Conservation (phyloP, 2,797 vertebrate genomes). For the Lophius americanus region DNA sequence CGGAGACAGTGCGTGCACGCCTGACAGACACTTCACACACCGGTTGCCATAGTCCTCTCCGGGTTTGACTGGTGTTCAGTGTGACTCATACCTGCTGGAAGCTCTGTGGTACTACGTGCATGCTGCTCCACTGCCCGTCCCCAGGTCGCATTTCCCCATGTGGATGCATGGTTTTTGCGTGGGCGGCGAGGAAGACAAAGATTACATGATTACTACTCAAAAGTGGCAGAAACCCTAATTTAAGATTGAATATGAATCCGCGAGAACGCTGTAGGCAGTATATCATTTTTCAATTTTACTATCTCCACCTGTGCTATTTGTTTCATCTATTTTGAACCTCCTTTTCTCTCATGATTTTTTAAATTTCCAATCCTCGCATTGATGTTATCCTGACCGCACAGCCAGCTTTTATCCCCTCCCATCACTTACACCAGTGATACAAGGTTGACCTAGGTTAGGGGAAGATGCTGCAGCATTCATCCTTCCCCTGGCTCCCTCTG, state of each 20-base stretch:
- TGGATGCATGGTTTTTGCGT: conserved; percentile 23
- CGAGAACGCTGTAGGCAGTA: conserved; percentile 19
- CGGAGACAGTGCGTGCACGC: conserved; percentile 59
- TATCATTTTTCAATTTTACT: conserved; percentile 42
- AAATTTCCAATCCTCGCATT: conserved; percentile 28
- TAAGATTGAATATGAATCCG: conserved; percentile 10
- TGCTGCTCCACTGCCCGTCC: conserved; percentile 73
- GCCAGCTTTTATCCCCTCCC: conserved; percentile 58
- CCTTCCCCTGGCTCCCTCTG: conserved; percentile 66
- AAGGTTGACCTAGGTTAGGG: conserved; percentile 78
- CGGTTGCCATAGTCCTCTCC: conserved; percentile 77
- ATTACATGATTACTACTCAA: conserved; percentile 36
- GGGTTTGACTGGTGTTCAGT: conserved; percentile 69
- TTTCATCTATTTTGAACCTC: conserved; percentile 33
- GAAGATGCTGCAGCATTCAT: conserved; percentile 78
- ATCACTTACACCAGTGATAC: conserved; percentile 66
- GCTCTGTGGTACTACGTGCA: conserved; percentile 73
- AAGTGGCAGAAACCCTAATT: conserved; percentile 25
- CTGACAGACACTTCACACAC: conserved; percentile 77
- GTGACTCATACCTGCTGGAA: conserved; percentile 73
- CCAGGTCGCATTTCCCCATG: conserved; percentile 68
- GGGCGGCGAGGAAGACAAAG: conserved; percentile 34
- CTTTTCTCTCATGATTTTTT: conserved; percentile 12
- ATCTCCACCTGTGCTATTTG: conserved; percentile 52
- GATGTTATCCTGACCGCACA: conserved; percentile 41